Percentiles rank a stretch among this genome's conserved stretches.
Evolutionary conservation across 2,797 vertebrate species (phyloP).

Genomic region (Lycodopsis pacificus): DNA sequence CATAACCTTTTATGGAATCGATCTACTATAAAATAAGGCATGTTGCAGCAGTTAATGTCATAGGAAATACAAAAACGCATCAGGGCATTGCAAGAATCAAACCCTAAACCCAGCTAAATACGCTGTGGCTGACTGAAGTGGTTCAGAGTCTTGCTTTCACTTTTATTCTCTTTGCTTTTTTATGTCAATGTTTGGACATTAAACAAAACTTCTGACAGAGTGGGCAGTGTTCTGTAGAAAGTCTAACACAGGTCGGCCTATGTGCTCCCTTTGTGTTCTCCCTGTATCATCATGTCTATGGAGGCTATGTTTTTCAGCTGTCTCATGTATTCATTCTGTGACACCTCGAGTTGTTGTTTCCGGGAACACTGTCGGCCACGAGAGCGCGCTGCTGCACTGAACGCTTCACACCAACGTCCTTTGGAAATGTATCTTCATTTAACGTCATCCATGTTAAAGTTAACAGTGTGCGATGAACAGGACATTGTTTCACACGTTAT

Average conservation of each 20-base stretch:
- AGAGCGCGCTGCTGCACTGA: neutral
- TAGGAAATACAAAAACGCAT: neutral
- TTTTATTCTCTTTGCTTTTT: neutral
- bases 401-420: constrained; percentile 18
- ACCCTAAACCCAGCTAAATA: neutral
- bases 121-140: neutral
- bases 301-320: neutral
- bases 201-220: no score
- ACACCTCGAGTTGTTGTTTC: neutral
- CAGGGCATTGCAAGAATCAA: neutral
- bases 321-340: fast-evolving
- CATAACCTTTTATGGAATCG: fast-evolving
- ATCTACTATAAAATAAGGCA: neutral
- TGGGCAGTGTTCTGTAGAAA: no score
- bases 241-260: no score
- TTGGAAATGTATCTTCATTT: neutral
- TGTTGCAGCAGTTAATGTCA: neutral
- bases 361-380: neutral
- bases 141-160: neutral
- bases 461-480: fast-evolving
- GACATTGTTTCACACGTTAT: fast-evolving
- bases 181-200: no score
- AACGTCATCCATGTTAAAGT: neutral
- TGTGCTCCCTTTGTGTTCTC: no score
- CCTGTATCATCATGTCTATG: no score